Conservation (phyloP, 2,888 invertebrate genomes). For the Taphrorychus bicolor region DNA sequence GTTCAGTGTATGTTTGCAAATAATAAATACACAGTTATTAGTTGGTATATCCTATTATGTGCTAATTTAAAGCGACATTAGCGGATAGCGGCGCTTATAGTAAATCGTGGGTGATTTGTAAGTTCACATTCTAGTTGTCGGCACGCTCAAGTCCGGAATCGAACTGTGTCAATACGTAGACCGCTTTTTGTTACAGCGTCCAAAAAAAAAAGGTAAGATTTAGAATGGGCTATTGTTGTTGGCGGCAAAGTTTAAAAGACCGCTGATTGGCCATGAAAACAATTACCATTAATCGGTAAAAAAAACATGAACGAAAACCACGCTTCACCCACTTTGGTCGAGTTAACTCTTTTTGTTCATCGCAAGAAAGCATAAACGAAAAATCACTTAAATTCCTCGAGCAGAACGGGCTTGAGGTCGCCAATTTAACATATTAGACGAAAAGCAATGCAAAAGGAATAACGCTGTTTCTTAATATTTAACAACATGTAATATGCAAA, state of each 20-base stretch:
- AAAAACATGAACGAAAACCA: background rate
- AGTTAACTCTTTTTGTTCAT: slow-evolving; percentile 3
- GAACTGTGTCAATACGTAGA: too few species aligned
- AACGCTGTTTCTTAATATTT: background rate
- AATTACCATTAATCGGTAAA: background rate
- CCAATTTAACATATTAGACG: background rate
- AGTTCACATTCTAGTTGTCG: too few species aligned
- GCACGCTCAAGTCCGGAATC: too few species aligned
- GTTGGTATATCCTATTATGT: background rate
- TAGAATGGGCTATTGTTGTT: background rate
- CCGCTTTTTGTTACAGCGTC: too few species aligned
- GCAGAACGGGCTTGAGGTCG: slow-evolving; percentile 1
- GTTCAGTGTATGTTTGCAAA: background rate
- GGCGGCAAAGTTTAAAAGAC: background rate
- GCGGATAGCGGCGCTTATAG: background rate
- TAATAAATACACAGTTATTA: background rate
- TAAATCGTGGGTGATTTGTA: background rate
- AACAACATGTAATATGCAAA: slow-evolving; percentile 4
- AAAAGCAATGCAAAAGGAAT: too few species aligned
- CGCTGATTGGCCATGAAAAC: slow-evolving; percentile 1
- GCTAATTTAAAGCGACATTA: background rate
- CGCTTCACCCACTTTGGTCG: background rate
- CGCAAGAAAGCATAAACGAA: slow-evolving; percentile 5
- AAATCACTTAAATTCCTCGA: slow-evolving; percentile 5
- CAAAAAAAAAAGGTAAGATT: too few species aligned